Conservation (phyloP, 2,113 vertebrate species). For the Cromileptes altivelis region DNA sequence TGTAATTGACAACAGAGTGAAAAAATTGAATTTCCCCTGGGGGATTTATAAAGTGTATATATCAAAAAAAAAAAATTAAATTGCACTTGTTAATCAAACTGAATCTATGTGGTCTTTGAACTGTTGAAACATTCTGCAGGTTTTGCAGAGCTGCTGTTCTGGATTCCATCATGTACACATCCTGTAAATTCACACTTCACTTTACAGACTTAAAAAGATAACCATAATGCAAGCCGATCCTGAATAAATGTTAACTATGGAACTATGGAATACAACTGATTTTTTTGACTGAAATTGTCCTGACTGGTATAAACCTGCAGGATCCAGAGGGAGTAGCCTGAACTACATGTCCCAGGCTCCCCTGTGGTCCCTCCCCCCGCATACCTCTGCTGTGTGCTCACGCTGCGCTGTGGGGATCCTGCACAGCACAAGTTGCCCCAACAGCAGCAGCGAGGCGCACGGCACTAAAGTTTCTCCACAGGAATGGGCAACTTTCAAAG, state of each 20-base stretch:
- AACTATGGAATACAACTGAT: neutral
- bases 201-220: neutral
- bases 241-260: neutral
- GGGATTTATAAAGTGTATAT: too few relatives aligned
- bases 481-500: slow-evolving; percentile 76
- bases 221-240: neutral
- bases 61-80: too few relatives aligned
- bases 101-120: neutral
- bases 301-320: neutral
- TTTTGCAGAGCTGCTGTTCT: neutral
- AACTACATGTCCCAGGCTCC: slow-evolving; percentile 80
- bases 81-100: neutral
- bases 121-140: neutral
- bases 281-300: neutral
- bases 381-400: slow-evolving; percentile 69
- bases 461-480: slow-evolving; percentile 63
- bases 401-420: slow-evolving; percentile 68
- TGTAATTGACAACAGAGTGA: too few relatives aligned
- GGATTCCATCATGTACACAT: too few relatives aligned
- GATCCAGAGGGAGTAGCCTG: neutral
- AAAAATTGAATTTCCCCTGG: too few relatives aligned
- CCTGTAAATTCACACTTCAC: too few relatives aligned
- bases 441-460: slow-evolving; percentile 54
- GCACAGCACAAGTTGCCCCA: slow-evolving; percentile 56
- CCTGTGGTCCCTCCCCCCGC: slow-evolving; percentile 51